A percentile compares a stretch with the other conserved stretches of the same genome.
These are phyloP conservation scores for Drosophila acutilabella DNA, from an alignment of 2,888 invertebrate species.

Conservation along the genomic window DNA sequence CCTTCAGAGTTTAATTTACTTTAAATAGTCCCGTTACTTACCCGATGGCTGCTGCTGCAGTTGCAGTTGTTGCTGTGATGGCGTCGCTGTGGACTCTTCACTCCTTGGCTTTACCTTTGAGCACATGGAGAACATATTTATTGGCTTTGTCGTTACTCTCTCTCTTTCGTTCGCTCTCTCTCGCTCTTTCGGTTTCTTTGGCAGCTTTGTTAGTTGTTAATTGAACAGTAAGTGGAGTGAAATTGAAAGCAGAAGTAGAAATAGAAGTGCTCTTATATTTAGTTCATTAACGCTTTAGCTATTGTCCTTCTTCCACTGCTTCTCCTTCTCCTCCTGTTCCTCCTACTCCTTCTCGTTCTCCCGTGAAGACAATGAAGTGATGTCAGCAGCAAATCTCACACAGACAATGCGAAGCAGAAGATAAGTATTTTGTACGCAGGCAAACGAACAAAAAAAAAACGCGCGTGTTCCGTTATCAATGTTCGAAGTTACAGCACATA, in stretches of 20 bases:
- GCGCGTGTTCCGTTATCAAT: slow-evolving; percentile 64
- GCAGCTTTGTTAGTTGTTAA: slow-evolving; percentile 67
- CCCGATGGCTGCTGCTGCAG: slow-evolving; percentile 80
- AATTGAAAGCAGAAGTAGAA: slow-evolving; percentile 1
- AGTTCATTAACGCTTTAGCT: slow-evolving; percentile 30
- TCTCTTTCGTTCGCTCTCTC: slow-evolving; percentile 8
- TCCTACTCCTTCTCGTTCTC: slow-evolving; percentile 1
- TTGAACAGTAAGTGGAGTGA: slow-evolving; percentile 42
- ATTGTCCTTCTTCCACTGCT: background rate
- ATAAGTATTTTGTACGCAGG: slow-evolving; percentile 38
- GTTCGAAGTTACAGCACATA: slow-evolving; percentile 41
- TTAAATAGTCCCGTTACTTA: slow-evolving; percentile 61
- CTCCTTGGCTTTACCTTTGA: slow-evolving; percentile 84
- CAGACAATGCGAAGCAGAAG: slow-evolving; percentile 23
- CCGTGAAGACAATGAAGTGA: slow-evolving; percentile 43
- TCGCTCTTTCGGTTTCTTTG: slow-evolving; percentile 27
- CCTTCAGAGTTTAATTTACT: too few species aligned
- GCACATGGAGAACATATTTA: slow-evolving; percentile 85
- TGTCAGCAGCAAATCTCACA: slow-evolving; percentile 44
- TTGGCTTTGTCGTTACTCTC: slow-evolving; percentile 18
- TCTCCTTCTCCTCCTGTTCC: background rate
- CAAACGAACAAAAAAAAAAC: slow-evolving; percentile 37
- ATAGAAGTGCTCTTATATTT: slow-evolving; percentile 5
- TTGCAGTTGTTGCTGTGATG: slow-evolving; percentile 39
- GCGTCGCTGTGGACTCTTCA: slow-evolving; percentile 73